Evolutionary conservation across 23 tunicate genomes (phyloP).

Genomic region (Clavelina lepadiformis): DNA sequence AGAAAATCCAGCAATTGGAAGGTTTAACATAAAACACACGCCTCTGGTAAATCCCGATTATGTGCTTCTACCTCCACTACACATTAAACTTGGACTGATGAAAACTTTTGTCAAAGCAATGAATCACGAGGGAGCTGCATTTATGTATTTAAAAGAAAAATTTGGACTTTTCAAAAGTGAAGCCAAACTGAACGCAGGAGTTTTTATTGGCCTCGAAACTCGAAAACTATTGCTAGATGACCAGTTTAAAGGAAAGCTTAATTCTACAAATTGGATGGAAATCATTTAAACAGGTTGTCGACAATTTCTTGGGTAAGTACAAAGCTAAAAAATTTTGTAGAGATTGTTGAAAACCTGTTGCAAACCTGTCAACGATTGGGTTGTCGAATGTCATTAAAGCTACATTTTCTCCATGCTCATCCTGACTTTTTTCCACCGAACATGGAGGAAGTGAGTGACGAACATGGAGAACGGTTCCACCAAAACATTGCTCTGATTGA

Average conservation of each 20-base stretch:
- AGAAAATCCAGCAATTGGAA: slow-evolving; percentile 14
- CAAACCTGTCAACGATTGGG: slow-evolving; percentile 9
- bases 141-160: neutral
- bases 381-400: slow-evolving; percentile 29
- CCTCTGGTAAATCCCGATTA: slow-evolving; percentile 8
- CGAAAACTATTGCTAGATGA: neutral
- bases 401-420: slow-evolving; percentile 21
- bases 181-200: slow-evolving; percentile 12
- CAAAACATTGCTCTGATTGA: slow-evolving; percentile 30
- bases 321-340: slow-evolving; percentile 6
- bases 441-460: slow-evolving; percentile 26
- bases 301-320: slow-evolving; percentile 18
- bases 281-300: slow-evolving; percentile 18
- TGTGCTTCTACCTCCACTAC: slow-evolving; percentile 1
- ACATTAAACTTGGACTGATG: neutral
- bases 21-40: slow-evolving; percentile 17
- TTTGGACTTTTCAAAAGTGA: neutral
- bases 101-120: slow-evolving; percentile 23
- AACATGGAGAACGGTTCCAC: slow-evolving; percentile 22
- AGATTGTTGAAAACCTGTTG: slow-evolving; percentile 22
- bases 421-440: slow-evolving; percentile 26
- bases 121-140: slow-evolving; percentile 18
- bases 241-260: neutral
- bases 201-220: slow-evolving; percentile 1
- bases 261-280: slow-evolving; percentile 15